These are phyloP conservation scores for Phanerotoma sp. DNA, from an alignment of 2,888 invertebrate species.

Conservation along the genomic window DNA sequence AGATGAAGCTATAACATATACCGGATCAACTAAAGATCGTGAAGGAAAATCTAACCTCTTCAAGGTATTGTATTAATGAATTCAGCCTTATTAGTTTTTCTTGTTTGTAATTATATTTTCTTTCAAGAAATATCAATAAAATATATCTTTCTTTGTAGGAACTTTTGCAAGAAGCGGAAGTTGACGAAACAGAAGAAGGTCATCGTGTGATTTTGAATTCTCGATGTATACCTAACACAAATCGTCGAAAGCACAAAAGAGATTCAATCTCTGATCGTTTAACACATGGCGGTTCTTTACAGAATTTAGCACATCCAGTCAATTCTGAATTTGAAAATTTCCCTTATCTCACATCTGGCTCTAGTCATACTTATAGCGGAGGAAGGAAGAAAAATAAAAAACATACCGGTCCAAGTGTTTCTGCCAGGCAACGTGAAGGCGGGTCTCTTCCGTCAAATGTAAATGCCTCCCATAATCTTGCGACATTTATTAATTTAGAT, in stretches of 20 bases:
- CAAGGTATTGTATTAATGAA: slow-evolving; percentile 67
- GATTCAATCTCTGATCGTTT: slow-evolving; percentile 60
- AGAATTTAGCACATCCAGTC: slow-evolving; percentile 61
- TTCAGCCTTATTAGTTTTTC: background rate
- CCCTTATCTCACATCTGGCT: slow-evolving; percentile 49
- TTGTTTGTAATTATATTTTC: background rate
- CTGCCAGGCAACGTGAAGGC: slow-evolving; percentile 66
- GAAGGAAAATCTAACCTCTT: slow-evolving; percentile 83
- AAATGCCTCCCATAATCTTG: slow-evolving; percentile 57
- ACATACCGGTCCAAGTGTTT: slow-evolving; percentile 52
- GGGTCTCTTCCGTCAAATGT: slow-evolving; percentile 66
- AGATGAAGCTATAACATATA: slow-evolving; percentile 83
- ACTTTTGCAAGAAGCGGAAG: slow-evolving; percentile 75
- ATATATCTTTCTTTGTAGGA: slow-evolving; percentile 59
- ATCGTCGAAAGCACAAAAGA: slow-evolving; percentile 55
- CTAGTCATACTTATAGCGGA: slow-evolving; percentile 51
- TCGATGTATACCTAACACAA: slow-evolving; percentile 53
- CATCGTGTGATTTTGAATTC: slow-evolving; percentile 54
- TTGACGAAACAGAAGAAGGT: slow-evolving; percentile 65
- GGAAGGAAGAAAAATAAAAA: slow-evolving; percentile 49
- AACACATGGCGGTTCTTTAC: slow-evolving; percentile 63
- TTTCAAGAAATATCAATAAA: background rate
- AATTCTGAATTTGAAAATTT: slow-evolving; percentile 54
- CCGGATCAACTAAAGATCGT: slow-evolving; percentile 75
- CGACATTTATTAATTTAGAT: slow-evolving; percentile 51